Base-by-base conservation (phyloP, 2,113 vertebrate species). In the Dipodomys stephensi region DNA sequence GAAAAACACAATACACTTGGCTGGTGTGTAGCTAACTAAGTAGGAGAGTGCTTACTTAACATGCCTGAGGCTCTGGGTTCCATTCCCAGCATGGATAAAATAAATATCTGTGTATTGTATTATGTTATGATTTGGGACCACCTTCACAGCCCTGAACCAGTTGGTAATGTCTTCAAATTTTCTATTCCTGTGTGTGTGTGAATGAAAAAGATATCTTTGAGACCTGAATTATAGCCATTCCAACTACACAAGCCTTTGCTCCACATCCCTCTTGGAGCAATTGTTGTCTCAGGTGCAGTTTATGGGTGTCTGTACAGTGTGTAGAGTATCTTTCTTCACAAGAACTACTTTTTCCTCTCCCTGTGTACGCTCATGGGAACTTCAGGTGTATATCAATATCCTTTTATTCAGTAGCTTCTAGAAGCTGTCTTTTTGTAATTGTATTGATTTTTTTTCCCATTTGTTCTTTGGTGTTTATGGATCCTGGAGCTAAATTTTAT, bases 401-500 rank as follows among this genome's bases (percentile, higher is more conserved):
- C 35, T 28, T 81, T 19, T 3, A 4, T 19, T 81, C 79, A 27
- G 60, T 72, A 89, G 28, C 28, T 32, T 83, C 60, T n/a, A 60
- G 62, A 85, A 77, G 30, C 65, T 25, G 18, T 44, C 57, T 23
- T 18, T 81, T 19, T 81, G 22, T 22, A 73, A 78, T 85, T 53
- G 15, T 78, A 32, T 49, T 72, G 7, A 18, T 71, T 69, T 76
- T 85, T 76, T 85, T 68, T 65, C 23, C 64, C 30, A 49, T 11
- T 49, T 49, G 10, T 49, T 13, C 78, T 35, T 79, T 93, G 35
- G 64, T 15, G 67, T 77, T 11, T 9, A 65, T 35, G n/a, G 91
- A 57, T 87, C 76, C 93, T 53, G 69, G 69, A 82, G 2, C 22
- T 68, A 39, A 80, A 16, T 83, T 94, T 32, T 81, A 11, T 90